Evolutionary conservation across 2,797 vertebrate species (phyloP).

Genomic region (Malacoraja senta): DNA sequence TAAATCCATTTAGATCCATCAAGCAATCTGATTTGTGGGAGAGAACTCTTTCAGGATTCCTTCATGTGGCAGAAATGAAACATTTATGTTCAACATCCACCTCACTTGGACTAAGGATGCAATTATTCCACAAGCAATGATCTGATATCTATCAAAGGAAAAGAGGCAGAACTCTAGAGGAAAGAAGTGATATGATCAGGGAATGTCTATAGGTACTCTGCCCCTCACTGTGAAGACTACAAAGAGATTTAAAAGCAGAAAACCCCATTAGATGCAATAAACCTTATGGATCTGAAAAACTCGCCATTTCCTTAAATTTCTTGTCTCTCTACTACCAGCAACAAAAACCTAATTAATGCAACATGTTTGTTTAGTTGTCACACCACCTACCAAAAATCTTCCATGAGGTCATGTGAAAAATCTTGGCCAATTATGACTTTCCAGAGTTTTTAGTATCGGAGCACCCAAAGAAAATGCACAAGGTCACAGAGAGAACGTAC

Average conservation of each 20-base stretch:
- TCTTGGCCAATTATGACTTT: background rate
- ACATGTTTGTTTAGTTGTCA: background rate
- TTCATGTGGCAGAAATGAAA: background rate
- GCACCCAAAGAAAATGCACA: too few relatives aligned
- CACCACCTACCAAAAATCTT: background rate
- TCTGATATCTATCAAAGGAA: too few relatives aligned
- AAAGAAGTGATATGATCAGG: too few relatives aligned
- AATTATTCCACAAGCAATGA: too few relatives aligned
- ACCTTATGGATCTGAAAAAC: background rate
- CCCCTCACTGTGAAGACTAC: too few relatives aligned
- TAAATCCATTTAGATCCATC: background rate
- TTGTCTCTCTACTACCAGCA: background rate
- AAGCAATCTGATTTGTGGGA: background rate
- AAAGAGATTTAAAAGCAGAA: background rate
- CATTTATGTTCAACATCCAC: background rate
- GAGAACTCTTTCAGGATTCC: background rate
- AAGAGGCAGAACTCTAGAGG: too few relatives aligned
- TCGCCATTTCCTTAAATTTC: background rate
- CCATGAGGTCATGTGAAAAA: background rate
- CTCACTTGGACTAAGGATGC: too few relatives aligned
- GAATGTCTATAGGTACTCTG: too few relatives aligned
- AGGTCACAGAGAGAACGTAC: too few relatives aligned
- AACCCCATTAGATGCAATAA: background rate
- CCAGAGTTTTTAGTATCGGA: too few relatives aligned
- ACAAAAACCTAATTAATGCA: background rate